Conservation (phyloP, 2,888 invertebrate genomes). For the Dynastes hyllus region DNA sequence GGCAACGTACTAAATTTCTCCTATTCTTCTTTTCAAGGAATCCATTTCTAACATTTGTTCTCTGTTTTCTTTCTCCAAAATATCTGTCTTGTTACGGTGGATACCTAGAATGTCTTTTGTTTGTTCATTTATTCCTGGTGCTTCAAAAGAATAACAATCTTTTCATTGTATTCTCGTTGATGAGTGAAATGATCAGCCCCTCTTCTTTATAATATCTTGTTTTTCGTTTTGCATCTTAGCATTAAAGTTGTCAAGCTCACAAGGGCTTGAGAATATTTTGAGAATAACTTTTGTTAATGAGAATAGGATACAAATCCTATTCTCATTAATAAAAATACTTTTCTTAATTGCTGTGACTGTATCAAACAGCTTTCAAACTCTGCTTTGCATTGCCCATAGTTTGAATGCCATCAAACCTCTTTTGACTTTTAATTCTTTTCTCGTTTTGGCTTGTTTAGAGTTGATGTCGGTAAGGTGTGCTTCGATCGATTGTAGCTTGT, state of each 20-base stretch:
- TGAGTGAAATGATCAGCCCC: slow-evolving; percentile 60
- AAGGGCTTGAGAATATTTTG: too few relatives aligned
- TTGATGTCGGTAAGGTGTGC: slow-evolving; percentile 72
- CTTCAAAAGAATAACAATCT: slow-evolving; percentile 63
- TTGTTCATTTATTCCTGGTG: slow-evolving; percentile 43
- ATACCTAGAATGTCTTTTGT: slow-evolving; percentile 31
- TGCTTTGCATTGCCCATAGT: slow-evolving; percentile 86
- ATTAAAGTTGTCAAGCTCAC: slow-evolving; percentile 73
- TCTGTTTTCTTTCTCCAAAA: slow-evolving; percentile 45
- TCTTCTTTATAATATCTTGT: slow-evolving; percentile 57
- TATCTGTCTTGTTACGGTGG: slow-evolving; percentile 20
- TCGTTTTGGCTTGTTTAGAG: slow-evolving; percentile 75
- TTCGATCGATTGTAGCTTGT: slow-evolving; percentile 73
- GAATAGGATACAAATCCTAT: slow-evolving; percentile 63
- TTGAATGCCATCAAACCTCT: slow-evolving; percentile 82
- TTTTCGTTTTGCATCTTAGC: slow-evolving; percentile 59
- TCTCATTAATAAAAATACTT: slow-evolving; percentile 64
- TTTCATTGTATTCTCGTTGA: slow-evolving; percentile 67
- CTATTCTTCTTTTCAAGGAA: slow-evolving; percentile 39
- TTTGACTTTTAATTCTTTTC: slow-evolving; percentile 77
- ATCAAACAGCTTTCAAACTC: slow-evolving; percentile 81
- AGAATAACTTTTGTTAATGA: too few relatives aligned
- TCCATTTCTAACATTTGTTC: background rate
- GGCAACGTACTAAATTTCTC: slow-evolving; percentile 45
- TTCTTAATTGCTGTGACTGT: slow-evolving; percentile 74